Evolutionary conservation across 1,140 invertebrate species (phyloP).

Genomic region (Anthonomus grandis): DNA sequence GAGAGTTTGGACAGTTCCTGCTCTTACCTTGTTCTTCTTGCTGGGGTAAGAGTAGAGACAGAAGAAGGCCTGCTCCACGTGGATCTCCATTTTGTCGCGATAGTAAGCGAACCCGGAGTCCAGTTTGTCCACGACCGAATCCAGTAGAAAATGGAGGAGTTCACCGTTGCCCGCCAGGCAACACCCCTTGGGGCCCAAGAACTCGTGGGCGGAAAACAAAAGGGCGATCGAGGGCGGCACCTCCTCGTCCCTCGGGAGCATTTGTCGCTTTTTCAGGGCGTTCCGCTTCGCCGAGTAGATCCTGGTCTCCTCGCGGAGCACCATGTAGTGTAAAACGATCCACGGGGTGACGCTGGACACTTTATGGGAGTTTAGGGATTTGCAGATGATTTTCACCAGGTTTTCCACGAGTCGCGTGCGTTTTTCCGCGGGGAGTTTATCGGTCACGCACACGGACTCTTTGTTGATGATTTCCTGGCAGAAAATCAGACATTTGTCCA

Average conservation of each 20-base stretch:
- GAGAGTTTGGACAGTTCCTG: slow-evolving; percentile 20
- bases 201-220: slow-evolving; percentile 81
- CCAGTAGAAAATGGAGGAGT: slow-evolving; percentile 73
- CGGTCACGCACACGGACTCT: slow-evolving; percentile 56
- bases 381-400: slow-evolving; percentile 68
- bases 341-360: slow-evolving; percentile 68
- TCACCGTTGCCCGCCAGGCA: slow-evolving; percentile 74
- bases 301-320: slow-evolving; percentile 54
- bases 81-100: slow-evolving; percentile 61
- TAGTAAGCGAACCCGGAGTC: slow-evolving; percentile 54
- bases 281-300: slow-evolving; percentile 50
- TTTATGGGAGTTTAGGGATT: slow-evolving; percentile 67
- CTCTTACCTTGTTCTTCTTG: slow-evolving; percentile 62
- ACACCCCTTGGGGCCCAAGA: slow-evolving; percentile 62
- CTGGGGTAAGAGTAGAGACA: slow-evolving; percentile 85
- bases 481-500: slow-evolving; percentile 65
- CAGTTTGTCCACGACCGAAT: slow-evolving; percentile 66
- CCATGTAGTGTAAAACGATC: slow-evolving; percentile 81
- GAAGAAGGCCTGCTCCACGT: slow-evolving; percentile 84
- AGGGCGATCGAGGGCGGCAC: slow-evolving; percentile 74
- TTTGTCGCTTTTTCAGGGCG: slow-evolving; percentile 40
- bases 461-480: slow-evolving; percentile 64
- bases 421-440: slow-evolving; percentile 53
- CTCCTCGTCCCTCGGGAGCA: slow-evolving; percentile 52
- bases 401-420: slow-evolving; percentile 68